These are phyloP conservation scores for Mobula hypostoma DNA, from an alignment of 2,113 vertebrate species.

Conservation along the genomic window DNA sequence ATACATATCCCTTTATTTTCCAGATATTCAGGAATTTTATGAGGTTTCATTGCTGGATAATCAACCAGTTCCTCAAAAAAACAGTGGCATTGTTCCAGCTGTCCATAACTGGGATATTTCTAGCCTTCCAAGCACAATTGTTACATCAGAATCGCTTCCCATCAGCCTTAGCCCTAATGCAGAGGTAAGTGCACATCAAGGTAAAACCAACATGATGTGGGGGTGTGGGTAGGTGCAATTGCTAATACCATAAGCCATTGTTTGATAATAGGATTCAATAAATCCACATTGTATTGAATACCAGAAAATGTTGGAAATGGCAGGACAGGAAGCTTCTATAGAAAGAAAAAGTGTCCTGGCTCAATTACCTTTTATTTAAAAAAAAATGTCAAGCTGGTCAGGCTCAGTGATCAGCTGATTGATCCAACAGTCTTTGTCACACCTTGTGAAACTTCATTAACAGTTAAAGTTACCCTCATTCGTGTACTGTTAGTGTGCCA, in stretches of 20 bases:
- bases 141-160: conserved; percentile 82
- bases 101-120: conserved; percentile 90
- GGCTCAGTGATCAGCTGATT: neutral
- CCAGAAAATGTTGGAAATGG: too few species aligned
- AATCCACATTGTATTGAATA: neutral
- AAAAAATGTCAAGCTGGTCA: neutral
- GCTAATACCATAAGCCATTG: neutral
- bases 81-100: conserved; percentile 61
- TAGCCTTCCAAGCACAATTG: conserved; percentile 83
- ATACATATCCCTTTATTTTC: conserved; percentile 2
- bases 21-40: conserved; percentile 99
- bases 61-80: conserved; percentile 68
- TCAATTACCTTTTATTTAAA: neutral
- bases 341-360: too few species aligned
- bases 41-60: conserved; percentile 97
- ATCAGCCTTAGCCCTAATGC: conserved; percentile 82
- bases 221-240: neutral
- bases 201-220: neutral
- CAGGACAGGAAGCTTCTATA: too few species aligned
- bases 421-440: neutral
- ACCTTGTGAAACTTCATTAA: neutral
- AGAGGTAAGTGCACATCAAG: conserved; percentile 64
- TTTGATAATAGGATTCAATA: neutral
- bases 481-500: neutral
- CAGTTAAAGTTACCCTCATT: neutral